Evolutionary conservation across 2,797 vertebrate genomes (phyloP).

Genomic region (Uromys caudimaculatus): DNA sequence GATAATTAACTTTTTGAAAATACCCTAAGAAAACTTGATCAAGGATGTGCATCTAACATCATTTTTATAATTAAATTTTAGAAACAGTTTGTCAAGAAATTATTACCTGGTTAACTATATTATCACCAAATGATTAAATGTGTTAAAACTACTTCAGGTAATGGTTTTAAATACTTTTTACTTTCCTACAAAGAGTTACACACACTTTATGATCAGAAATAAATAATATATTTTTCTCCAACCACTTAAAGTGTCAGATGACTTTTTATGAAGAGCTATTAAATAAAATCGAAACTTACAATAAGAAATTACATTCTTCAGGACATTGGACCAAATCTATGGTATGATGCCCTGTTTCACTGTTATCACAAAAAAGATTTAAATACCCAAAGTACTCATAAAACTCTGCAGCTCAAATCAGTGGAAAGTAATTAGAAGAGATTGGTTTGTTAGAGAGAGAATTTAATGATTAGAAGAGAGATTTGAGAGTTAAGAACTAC

Average conservation of each 20-base stretch:
- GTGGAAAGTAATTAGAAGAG: conserved; percentile 46
- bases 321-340: not conserved
- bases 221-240: not conserved
- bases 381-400: conserved; percentile 29
- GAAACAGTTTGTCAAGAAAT: not conserved
- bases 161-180: conserved; percentile 17
- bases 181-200: conserved; percentile 14
- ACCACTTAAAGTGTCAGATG: not conserved
- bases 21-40: conserved; percentile 7
- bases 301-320: not conserved
- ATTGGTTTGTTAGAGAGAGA: conserved; percentile 48
- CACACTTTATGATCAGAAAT: not conserved
- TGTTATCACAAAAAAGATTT: not conserved
- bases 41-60: not conserved
- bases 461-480: conserved; percentile 48
- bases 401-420: conserved; percentile 48
- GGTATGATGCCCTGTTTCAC: not conserved
- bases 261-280: not conserved
- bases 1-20: conserved; percentile 35
- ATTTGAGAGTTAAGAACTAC: not conserved
- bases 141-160: conserved; percentile 3
- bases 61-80: not conserved
- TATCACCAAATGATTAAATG: not conserved
- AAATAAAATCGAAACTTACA: conserved; percentile 1
- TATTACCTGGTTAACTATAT: not conserved